These are phyloP conservation scores for Drosophila setosimentum DNA, from an alignment of 2,888 invertebrate species.

Conservation along the genomic window DNA sequence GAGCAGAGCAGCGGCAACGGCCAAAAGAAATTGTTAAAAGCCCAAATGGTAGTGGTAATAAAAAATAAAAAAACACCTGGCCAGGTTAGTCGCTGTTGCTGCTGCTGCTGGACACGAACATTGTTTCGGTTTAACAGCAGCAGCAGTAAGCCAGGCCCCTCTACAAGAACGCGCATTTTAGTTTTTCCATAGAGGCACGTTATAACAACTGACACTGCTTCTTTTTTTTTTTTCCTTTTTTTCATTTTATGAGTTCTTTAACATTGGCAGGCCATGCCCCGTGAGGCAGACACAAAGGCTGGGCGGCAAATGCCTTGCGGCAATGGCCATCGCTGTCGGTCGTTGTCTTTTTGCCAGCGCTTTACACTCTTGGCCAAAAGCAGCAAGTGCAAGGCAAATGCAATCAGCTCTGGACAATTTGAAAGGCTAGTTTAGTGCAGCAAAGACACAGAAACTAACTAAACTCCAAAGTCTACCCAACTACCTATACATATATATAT, in stretches of 20 bases:
- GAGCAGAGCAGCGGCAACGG: slow-evolving; percentile 14
- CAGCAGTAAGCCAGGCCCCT: slow-evolving; percentile 39
- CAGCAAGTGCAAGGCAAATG: slow-evolving; percentile 56
- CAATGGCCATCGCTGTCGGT: slow-evolving; percentile 53
- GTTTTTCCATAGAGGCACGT: slow-evolving; percentile 44
- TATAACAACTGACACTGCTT: slow-evolving; percentile 39
- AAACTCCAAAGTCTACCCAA: slow-evolving; percentile 6
- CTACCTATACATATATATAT: slow-evolving; percentile 1
- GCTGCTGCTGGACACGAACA: slow-evolving; percentile 62
- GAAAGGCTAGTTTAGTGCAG: slow-evolving; percentile 42
- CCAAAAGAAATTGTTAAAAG: slow-evolving; percentile 80
- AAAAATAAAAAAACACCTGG: slow-evolving; percentile 74
- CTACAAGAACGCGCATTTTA: slow-evolving; percentile 20
- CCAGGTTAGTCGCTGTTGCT: slow-evolving; percentile 51
- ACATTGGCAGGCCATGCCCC: slow-evolving; percentile 59
- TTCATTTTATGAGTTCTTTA: slow-evolving; percentile 68
- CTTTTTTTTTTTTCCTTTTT: slow-evolving; percentile 22
- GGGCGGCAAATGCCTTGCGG: slow-evolving; percentile 61
- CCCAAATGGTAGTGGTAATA: slow-evolving; percentile 64
- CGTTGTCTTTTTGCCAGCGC: slow-evolving; percentile 40
- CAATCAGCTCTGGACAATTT: slow-evolving; percentile 57
- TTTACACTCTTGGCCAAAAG: slow-evolving; percentile 52
- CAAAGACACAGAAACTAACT: slow-evolving; percentile 4
- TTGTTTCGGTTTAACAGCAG: slow-evolving; percentile 54
- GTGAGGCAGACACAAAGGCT: slow-evolving; percentile 52